Percentiles rank a stretch among this genome's conserved stretches.
Conservation (phyloP, 2,797 vertebrate genomes). For the Botia kubotai region DNA sequence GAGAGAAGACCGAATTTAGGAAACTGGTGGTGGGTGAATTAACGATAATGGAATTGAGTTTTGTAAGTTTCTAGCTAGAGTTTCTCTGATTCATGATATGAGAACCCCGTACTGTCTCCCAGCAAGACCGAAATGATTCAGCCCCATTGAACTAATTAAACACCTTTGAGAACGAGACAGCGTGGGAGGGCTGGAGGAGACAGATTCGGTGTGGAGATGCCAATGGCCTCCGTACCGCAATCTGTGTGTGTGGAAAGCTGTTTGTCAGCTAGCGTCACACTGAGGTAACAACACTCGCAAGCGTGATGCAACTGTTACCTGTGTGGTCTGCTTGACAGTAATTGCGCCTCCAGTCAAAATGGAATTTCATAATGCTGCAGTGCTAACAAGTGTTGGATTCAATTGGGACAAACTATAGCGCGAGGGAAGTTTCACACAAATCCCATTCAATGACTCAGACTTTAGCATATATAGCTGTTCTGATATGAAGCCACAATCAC, state of each 20-base stretch:
- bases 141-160: slow-evolving; percentile 65
- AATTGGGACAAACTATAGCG: slow-evolving; percentile 9
- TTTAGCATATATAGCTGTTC: not conserved
- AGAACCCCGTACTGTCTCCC: slow-evolving; percentile 46
- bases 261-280: not conserved
- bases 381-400: slow-evolving; percentile 46
- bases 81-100: slow-evolving; percentile 57
- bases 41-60: slow-evolving; percentile 27
- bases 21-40: slow-evolving; percentile 58
- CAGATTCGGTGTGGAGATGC: slow-evolving; percentile 21
- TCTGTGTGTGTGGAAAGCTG: slow-evolving; percentile 13
- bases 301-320: slow-evolving; percentile 51
- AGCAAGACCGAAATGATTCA: slow-evolving; percentile 59
- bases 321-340: slow-evolving; percentile 28
- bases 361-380: slow-evolving; percentile 43
- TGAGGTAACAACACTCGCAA: slow-evolving; percentile 16
- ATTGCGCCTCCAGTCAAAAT: slow-evolving; percentile 36
- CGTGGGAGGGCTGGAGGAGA: slow-evolving; percentile 6
- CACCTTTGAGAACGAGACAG: slow-evolving; percentile 38
- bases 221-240: slow-evolving; percentile 28
- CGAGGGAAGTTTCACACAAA: slow-evolving; percentile 8
- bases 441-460: not conserved
- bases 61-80: slow-evolving; percentile 49
- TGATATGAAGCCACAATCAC: not conserved
- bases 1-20: slow-evolving; percentile 57